Conservation (phyloP, 2,113 vertebrate species). For the Atrichornis clamosus region DNA sequence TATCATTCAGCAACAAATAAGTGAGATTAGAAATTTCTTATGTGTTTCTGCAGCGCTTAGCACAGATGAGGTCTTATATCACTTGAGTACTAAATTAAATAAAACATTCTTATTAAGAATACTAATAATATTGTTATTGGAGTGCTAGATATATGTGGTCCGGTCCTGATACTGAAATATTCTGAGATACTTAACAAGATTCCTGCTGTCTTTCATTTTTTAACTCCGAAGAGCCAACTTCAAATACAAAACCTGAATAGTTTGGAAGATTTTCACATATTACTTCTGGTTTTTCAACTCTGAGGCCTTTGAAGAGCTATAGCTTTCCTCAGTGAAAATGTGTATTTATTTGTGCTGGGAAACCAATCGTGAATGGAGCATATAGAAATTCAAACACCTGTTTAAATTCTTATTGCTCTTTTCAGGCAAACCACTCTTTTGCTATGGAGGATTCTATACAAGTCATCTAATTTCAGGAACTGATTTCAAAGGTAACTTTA, state of each 20-base stretch:
- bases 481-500: background rate
- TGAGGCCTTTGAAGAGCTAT: background rate
- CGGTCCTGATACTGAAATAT: background rate
- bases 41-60: background rate
- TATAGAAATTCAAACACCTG: background rate
- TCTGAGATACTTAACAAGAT: background rate
- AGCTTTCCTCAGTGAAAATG: background rate
- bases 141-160: background rate
- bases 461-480: background rate
- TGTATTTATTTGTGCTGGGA: background rate
- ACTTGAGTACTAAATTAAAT: background rate
- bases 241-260: background rate
- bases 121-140: background rate
- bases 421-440: background rate
- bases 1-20: background rate
- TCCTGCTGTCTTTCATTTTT: background rate
- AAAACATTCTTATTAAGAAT: background rate
- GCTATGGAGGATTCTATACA: rapidly evolving
- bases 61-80: background rate
- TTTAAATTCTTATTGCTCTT: background rate
- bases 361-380: background rate
- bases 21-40: background rate
- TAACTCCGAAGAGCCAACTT: background rate
- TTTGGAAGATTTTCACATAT: background rate
- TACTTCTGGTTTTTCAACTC: background rate